A percentile compares a stretch with the other conserved stretches of the same genome.
These are phyloP conservation scores for Adelosebastes latens DNA, from an alignment of 2,797 vertebrate genomes.

Conservation along the genomic window DNA sequence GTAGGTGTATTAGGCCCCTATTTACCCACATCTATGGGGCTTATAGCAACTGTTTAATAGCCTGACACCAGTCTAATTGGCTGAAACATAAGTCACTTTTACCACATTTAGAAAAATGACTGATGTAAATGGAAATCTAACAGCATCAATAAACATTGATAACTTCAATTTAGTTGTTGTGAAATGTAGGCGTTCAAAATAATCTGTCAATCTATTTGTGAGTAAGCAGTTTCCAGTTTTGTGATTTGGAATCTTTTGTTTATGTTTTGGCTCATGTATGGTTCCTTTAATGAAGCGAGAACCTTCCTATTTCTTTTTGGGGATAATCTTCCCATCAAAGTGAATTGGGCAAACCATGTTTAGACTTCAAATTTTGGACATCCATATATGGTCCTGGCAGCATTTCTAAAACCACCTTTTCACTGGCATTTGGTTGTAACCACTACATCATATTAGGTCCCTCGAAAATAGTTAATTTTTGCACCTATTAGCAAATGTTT, in stretches of 20 bases:
- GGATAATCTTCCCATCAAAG: slow-evolving; percentile 8
- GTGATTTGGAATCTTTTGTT: neutral
- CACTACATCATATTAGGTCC: slow-evolving; percentile 43
- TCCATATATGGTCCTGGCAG: slow-evolving; percentile 28
- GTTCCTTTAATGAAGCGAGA: neutral
- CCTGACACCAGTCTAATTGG: too few species aligned
- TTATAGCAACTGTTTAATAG: too few species aligned
- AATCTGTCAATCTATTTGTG: neutral
- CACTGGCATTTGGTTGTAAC: slow-evolving; percentile 32
- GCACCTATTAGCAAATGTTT: slow-evolving; percentile 52
- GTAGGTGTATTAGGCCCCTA: too few species aligned
- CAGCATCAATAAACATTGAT: neutral
- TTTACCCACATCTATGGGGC: too few species aligned
- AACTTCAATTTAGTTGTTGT: too few species aligned
- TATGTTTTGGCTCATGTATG: neutral
- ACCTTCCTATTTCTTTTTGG: slow-evolving; percentile 27
- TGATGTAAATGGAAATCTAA: too few species aligned
- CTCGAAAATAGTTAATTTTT: slow-evolving; percentile 47
- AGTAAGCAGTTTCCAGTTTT: neutral
- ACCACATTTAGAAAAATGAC: too few species aligned
- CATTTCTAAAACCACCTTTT: slow-evolving; percentile 24
- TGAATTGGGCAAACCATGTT: slow-evolving; percentile 27
- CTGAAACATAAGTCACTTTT: too few species aligned
- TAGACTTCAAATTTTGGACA: slow-evolving; percentile 19
- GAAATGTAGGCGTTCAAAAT: too few species aligned